Evolutionary conservation across 1,140 invertebrate species (phyloP), one percentile per base, ranked within the genome.

Genomic region (Drosophila fuyamai): DNA sequence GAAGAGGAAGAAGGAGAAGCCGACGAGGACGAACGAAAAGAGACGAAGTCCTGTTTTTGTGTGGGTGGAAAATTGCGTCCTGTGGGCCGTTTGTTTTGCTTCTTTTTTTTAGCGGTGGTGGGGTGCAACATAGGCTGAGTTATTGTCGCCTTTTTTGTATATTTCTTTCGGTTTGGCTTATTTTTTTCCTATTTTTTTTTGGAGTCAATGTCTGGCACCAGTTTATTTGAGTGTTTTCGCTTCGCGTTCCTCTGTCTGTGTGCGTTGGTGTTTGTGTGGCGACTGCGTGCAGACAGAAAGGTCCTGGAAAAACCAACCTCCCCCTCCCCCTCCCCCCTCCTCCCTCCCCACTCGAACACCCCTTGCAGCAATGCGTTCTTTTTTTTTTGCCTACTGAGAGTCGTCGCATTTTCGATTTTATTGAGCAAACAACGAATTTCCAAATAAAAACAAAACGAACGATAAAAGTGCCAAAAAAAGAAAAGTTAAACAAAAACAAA

Each of bases 351-450:
- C 13, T 14, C 5, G 12, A 13, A 27, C 18, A 23, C 18, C 44
- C 10, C 16, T 32, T 38, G n/a, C 47, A 50, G 27, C 40, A 51
- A 50, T 75, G 70, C 70, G 59, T 72, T 67, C 36, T 65, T 54
- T n/a, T 66, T 12, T 32, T 32, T 32, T 32, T 32, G 29, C 8
- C 46, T 18, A 4, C 18, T 4, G 58, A 38, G 60, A 43, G 41
- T 51, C 72, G 57, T 57, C 65, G 83, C 83, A 91, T 89, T 91
- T 71, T 91, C 90, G 90, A 91, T 91, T 91, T 91, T 91, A 91
- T 91, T 91, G 90, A 91, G 90, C 90, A 91, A 91, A 91, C 90
- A 91, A 91, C 85, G 85, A 90, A 91, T 88, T 81, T 61, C 57
- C 81, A 85, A 91, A 91, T 86, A 89, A 90, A 91, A 83, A 91